phyloP scores from a whole-genome alignment of 2,888 invertebrate genomes.

The Tetramorium bicarinatum region DNA sequence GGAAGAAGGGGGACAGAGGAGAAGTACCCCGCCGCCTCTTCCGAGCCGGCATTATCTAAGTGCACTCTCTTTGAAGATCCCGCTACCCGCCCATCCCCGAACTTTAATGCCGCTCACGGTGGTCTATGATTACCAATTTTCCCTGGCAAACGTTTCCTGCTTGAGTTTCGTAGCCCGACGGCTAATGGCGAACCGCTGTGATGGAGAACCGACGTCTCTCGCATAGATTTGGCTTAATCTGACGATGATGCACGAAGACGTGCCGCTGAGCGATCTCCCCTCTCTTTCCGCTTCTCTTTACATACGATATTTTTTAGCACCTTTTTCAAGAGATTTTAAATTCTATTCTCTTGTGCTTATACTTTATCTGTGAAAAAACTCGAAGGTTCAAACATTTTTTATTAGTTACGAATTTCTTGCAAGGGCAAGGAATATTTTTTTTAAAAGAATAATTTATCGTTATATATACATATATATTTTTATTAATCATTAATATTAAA shows the following conservation, averaged over 20 bases:
- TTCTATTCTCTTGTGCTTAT: neutral
- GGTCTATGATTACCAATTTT: conserved; percentile 87
- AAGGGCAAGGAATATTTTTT: neutral
- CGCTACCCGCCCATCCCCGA: conserved; percentile 79
- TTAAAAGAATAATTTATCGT: neutral
- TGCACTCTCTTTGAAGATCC: conserved; percentile 86
- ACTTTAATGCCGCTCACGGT: conserved; percentile 85
- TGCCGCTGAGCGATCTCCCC: conserved; percentile 4
- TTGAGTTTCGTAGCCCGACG: conserved; percentile 79
- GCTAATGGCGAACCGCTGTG: conserved; percentile 74
- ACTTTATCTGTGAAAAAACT: neutral
- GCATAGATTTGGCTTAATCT: conserved; percentile 70
- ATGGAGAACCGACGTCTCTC: conserved; percentile 68
- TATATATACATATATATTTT: neutral
- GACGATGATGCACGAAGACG: conserved; percentile 66
- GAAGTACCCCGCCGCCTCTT: conserved; percentile 69
- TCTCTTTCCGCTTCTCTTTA: neutral
- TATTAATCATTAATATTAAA: neutral
- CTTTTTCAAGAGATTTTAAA: neutral
- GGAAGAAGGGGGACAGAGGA: conserved; percentile 64
- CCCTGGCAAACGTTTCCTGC: conserved; percentile 84
- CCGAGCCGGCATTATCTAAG: conserved; percentile 85
- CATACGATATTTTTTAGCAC: neutral
- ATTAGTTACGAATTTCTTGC: neutral
- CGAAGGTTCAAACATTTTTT: neutral